Base-by-base conservation (phyloP, 2,797 vertebrate genomes). In the Steatocranus sp. region DNA sequence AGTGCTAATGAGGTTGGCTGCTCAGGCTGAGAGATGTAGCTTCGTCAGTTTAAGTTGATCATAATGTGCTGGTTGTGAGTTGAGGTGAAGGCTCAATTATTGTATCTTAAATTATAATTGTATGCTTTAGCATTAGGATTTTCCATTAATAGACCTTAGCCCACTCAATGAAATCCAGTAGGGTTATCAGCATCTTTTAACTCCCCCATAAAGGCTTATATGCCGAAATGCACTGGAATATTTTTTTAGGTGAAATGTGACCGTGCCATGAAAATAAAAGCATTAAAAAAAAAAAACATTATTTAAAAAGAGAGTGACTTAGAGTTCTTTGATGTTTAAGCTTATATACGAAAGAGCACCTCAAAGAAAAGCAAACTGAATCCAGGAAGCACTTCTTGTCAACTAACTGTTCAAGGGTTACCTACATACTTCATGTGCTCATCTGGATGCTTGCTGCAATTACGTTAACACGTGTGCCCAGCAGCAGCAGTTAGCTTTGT, bases 401-500 rank as follows among this genome's bases (percentile, higher is more conserved):
- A 70, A 27, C 38, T 25, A 70, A 17, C 15, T 27, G 23, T 70
- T 70, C 38, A 27, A 11, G 15, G 27, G 11, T 36, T 78, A 32
- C 36, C 12, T 36, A 11, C 32, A 43, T 14, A 25, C 2, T 11
- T 14, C 9, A 46, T 56, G 61, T 23, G 18, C 27, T 74, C 18
- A 25, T 10, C 34, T 56, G 51, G 86, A 30, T 34, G 58, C 58
- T 48, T 38, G n/a, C 20, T 75, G 30, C 63, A 75, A 12, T 54
- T 30, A 74, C 46, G 66, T 77, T 79, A 51, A 66, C 34, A 32
- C 15, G 15, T 17, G 38, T 14, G 30, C 78, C 53, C 73, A 81
- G n/a, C 43, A 86, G 63, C 78, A 76, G 73, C 53, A 48, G 43
- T n/a, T 15, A 56, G 18, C 51, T 75, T 14, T 82, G 80, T 80